These are phyloP conservation scores for Drosophila mercatorum DNA, from an alignment of 2,888 invertebrate species.

Conservation along the genomic window DNA sequence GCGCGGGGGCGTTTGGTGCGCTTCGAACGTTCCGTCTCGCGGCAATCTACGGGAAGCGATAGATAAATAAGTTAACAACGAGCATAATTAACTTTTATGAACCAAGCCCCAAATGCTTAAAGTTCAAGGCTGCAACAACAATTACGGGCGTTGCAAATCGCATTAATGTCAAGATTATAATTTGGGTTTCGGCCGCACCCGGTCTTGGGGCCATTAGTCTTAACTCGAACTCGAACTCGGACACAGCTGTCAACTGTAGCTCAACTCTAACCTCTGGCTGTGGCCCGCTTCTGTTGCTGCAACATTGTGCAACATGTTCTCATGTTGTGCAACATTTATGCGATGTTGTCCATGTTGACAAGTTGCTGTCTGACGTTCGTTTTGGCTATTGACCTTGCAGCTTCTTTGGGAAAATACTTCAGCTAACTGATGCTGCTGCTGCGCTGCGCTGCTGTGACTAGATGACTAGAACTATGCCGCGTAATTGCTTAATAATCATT, in stretches of 20 bases:
- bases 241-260: slow-evolving; percentile 13
- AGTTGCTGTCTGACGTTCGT: slow-evolving; percentile 41
- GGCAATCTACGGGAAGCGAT: slow-evolving; percentile 85
- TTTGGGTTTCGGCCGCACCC: slow-evolving; percentile 42
- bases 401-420: slow-evolving; percentile 62
- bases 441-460: neutral
- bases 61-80: slow-evolving; percentile 12
- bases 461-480: slow-evolving; percentile 40
- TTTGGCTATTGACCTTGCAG: slow-evolving; percentile 64
- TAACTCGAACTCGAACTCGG: slow-evolving; percentile 4
- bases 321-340: slow-evolving; percentile 60
- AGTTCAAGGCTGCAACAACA: slow-evolving; percentile 45
- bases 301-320: slow-evolving; percentile 35
- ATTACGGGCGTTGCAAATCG: slow-evolving; percentile 37
- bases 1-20: slow-evolving; percentile 88
- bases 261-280: slow-evolving; percentile 20
- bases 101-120: slow-evolving; percentile 37
- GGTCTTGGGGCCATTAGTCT: slow-evolving; percentile 24
- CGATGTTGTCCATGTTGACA: slow-evolving; percentile 45
- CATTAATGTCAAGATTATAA: slow-evolving; percentile 78
- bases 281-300: slow-evolving; percentile 26
- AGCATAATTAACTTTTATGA: slow-evolving; percentile 16
- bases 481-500: slow-evolving; percentile 61
- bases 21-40: slow-evolving; percentile 84
- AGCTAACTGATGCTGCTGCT: slow-evolving; percentile 4